Percentiles rank a stretch among this genome's conserved stretches.
phyloP scores from a whole-genome alignment of 1,140 invertebrate species.

The Hesperophylax magnus region DNA sequence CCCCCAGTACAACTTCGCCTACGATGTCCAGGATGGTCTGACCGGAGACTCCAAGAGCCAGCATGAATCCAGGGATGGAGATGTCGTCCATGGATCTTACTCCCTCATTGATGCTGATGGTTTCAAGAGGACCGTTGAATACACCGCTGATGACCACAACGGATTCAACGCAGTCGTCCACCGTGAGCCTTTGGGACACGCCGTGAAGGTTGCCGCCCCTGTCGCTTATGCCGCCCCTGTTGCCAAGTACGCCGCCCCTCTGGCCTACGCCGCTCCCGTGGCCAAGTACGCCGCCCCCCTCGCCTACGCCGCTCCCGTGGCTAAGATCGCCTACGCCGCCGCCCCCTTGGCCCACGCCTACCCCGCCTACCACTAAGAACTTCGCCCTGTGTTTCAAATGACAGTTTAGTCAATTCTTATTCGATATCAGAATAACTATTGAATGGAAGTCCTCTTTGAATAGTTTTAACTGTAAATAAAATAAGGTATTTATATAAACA shows the following conservation, averaged over 20 bases:
- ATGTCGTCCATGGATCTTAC: conserved; percentile 74
- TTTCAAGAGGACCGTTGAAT: conserved; percentile 73
- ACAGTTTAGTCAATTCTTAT: conserved; percentile 38
- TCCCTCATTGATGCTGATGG: conserved; percentile 75
- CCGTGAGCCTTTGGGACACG: conserved; percentile 67
- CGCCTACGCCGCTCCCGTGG: conserved; percentile 56
- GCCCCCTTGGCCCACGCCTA: conserved; percentile 60
- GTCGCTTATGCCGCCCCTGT: conserved; percentile 54
- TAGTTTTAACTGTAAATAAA: conserved; percentile 47
- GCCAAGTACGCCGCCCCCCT: conserved; percentile 61
- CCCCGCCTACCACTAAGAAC: conserved; percentile 53
- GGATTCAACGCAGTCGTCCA: conserved; percentile 74
- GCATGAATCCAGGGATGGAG: conserved; percentile 69
- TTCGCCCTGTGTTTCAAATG: neutral
- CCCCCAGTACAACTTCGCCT: conserved; percentile 73
- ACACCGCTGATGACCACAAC: conserved; percentile 71
- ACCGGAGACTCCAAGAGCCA: conserved; percentile 75
- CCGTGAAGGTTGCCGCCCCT: conserved; percentile 62
- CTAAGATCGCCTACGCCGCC: conserved; percentile 60
- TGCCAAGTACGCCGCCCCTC: conserved; percentile 59
- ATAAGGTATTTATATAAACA: conserved; percentile 46
- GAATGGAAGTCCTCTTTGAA: conserved; percentile 31
- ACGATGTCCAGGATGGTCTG: conserved; percentile 73
- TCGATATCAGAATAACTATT: conserved; percentile 20
- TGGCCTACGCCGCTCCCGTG: conserved; percentile 57